Conservation (phyloP, 2,113 vertebrate species). For the Forbesichthys papilliferus region DNA sequence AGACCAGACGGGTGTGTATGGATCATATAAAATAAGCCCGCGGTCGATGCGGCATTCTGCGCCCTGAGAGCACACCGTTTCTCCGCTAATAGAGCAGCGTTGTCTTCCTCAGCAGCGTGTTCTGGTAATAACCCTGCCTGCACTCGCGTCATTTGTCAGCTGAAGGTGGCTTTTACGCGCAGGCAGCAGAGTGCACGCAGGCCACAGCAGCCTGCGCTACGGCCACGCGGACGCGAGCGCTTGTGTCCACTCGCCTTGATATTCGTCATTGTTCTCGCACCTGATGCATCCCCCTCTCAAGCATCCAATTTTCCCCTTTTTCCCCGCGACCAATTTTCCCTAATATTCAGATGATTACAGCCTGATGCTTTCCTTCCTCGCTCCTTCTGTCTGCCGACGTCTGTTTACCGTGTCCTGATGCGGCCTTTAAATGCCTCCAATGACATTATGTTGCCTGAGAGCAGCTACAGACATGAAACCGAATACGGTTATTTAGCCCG, state of each 20-base stretch:
- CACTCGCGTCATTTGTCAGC: slow-evolving; percentile 56
- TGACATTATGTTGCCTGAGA: slow-evolving; percentile 41
- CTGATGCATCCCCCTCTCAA: slow-evolving; percentile 62
- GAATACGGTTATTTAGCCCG: slow-evolving; percentile 54
- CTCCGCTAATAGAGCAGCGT: slow-evolving; percentile 27
- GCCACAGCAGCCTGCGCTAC: no score
- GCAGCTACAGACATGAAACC: slow-evolving; percentile 32
- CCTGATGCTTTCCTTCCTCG: slow-evolving; percentile 64
- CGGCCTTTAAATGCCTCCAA: slow-evolving; percentile 47
- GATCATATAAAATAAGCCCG: slow-evolving; percentile 19
- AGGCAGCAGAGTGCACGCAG: slow-evolving; percentile 53
- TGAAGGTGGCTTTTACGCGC: slow-evolving; percentile 60
- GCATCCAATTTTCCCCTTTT: slow-evolving; percentile 69
- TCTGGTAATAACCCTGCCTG: slow-evolving; percentile 45
- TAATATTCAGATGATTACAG: slow-evolving; percentile 72
- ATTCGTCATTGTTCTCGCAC: slow-evolving; percentile 65
- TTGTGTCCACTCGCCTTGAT: slow-evolving; percentile 64
- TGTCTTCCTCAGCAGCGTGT: slow-evolving; percentile 49
- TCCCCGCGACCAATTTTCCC: slow-evolving; percentile 69
- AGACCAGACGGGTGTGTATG: slow-evolving; percentile 23
- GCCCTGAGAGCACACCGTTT: slow-evolving; percentile 5
- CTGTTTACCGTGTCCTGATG: slow-evolving; percentile 31
- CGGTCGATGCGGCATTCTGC: slow-evolving; percentile 30
- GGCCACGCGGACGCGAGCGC: slow-evolving; percentile 17
- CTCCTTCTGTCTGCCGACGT: slow-evolving; percentile 34